Evolutionary conservation across 2,888 invertebrate species (phyloP).

Genomic region (Keiferia lycopersicella): DNA sequence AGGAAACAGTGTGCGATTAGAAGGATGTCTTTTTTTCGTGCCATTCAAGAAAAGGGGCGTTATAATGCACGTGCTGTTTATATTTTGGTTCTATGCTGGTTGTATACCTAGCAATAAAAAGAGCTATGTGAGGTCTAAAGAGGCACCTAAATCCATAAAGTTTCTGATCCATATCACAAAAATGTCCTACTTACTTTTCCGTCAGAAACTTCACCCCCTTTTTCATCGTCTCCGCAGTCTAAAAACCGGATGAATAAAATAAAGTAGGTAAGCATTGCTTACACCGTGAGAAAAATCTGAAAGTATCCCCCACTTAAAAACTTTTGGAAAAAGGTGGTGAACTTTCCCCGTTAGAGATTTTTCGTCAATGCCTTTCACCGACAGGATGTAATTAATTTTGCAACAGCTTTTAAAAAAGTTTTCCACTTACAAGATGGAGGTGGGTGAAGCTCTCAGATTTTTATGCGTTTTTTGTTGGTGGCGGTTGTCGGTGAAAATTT

Average conservation of each 20-base stretch:
- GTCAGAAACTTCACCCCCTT: neutral
- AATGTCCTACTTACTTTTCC: neutral
- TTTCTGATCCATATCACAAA: too few species aligned
- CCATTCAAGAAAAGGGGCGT: too few species aligned
- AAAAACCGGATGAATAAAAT: neutral
- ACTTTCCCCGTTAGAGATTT: conserved; percentile 28
- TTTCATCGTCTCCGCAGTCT: neutral
- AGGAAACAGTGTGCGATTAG: too few species aligned
- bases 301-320: conserved; percentile 23
- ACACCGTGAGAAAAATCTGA: conserved; percentile 7
- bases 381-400: conserved; percentile 33
- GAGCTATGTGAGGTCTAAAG: too few species aligned
- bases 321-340: conserved; percentile 29
- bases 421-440: conserved; percentile 1
- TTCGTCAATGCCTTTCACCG: conserved; percentile 29
- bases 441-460: neutral
- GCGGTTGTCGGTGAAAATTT: too few species aligned
- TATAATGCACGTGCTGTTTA: too few species aligned
- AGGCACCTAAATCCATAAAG: too few species aligned
- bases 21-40: too few species aligned
- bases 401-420: conserved; percentile 28
- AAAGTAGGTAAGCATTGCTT: conserved; percentile 1
- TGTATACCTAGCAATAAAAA: too few species aligned
- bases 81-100: too few species aligned
- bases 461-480: neutral